phyloP scores from a whole-genome alignment of 2,113 vertebrate genomes.

The Excalfactoria chinensis region DNA sequence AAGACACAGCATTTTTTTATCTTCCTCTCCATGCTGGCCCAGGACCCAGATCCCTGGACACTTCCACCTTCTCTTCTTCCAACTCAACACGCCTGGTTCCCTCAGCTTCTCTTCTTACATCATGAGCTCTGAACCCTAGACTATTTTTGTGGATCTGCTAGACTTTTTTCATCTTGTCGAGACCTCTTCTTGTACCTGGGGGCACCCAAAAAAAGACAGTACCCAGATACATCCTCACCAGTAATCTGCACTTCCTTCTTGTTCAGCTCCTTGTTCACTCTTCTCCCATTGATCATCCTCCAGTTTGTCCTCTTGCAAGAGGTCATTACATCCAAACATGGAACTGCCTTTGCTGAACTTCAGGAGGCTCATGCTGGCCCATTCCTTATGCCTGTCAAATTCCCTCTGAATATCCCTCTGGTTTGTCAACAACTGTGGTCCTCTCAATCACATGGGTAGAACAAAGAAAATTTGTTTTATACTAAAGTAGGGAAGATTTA shows the following conservation, averaged over 20 bases:
- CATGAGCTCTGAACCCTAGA: no score
- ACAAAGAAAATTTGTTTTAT: no score
- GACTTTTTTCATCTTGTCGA: background rate
- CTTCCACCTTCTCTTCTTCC: background rate
- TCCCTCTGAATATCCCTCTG: background rate
- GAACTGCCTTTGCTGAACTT: background rate
- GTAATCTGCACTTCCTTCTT: background rate
- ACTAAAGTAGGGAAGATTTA: no score
- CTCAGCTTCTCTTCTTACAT: background rate
- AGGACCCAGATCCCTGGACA: no score
- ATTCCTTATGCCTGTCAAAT: background rate
- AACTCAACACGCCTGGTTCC: background rate
- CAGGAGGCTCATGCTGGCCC: background rate
- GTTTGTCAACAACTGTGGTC: background rate
- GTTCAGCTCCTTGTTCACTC: background rate
- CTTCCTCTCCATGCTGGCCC: background rate
- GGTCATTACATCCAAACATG: background rate
- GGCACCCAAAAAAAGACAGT: background rate
- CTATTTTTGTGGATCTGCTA: background rate
- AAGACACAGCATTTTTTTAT: background rate
- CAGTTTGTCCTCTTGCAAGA: background rate
- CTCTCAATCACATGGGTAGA: background rate
- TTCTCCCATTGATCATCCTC: background rate
- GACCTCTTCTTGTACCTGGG: background rate
- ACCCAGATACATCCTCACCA: background rate